Conservation (phyloP, 92 coral and sea anemone genomes). For the Parazoanthus swiftii region DNA sequence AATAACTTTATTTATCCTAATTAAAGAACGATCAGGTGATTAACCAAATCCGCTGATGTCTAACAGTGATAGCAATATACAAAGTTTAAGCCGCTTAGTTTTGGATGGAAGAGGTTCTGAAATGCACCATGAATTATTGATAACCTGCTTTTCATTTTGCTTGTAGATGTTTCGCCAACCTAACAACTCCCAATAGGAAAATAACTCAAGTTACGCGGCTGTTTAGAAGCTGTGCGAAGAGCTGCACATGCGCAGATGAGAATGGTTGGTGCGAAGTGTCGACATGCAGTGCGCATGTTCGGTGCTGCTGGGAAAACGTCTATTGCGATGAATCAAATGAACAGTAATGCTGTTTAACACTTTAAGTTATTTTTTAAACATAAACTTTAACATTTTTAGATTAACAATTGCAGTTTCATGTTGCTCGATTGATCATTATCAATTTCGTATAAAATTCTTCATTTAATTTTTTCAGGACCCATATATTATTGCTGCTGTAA, state of each 20-base stretch:
- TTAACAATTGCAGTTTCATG: background rate
- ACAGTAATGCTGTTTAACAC: background rate
- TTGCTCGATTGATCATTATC: background rate
- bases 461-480: too few relatives aligned
- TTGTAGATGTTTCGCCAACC: slow-evolving; percentile 65
- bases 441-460: too few relatives aligned
- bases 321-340: slow-evolving; percentile 51
- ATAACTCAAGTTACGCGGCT: slow-evolving; percentile 77
- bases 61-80: too few relatives aligned
- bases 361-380: too few relatives aligned
- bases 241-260: slow-evolving; percentile 75
- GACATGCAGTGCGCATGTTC: slow-evolving; percentile 55
- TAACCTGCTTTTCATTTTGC: background rate
- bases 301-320: slow-evolving; percentile 79
- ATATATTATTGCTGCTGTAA: too few relatives aligned
- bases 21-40: too few relatives aligned
- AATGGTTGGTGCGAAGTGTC: slow-evolving; percentile 75
- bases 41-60: too few relatives aligned
- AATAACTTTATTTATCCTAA: too few relatives aligned
- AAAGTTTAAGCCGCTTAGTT: background rate
- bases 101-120: background rate
- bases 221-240: slow-evolving; percentile 63
- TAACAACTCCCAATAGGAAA: slow-evolving; percentile 72
- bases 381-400: background rate
- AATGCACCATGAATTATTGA: background rate